Base-by-base conservation (phyloP, 2,797 vertebrate genomes). In the Dallia pectoralis region DNA sequence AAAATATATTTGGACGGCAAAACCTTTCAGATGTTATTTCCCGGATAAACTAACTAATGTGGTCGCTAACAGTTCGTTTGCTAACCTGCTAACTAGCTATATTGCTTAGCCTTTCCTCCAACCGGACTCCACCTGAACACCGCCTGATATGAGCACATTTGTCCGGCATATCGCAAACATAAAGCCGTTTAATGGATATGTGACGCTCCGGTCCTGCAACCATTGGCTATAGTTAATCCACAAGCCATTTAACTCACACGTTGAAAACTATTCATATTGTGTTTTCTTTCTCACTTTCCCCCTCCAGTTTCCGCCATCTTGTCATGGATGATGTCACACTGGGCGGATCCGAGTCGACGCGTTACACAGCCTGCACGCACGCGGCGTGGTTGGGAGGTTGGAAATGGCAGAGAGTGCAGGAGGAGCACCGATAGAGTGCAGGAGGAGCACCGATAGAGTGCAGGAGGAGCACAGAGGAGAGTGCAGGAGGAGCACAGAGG, bases 251-350 rank as follows among this genome's bases (percentile, higher is more conserved):
- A 12, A 44, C 40, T 44, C 40, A 49, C 40, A 66, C 59, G 73
- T 70, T 74, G 59, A 74, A 73, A 69, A 64, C 33, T 67, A 44
- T 82, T 85, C 74, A 79, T 87, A 89, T 88, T 88, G 80, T 87
- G 85, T 91, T 90, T 89, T 87, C 88, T 87, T 79, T 81, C 88
- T 93, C 90, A 92, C 87, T 92, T 90, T 88, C 81, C 88, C 85
- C 77, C 87, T 79, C 79, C 86, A 84, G 79, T 87, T 84, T 88
- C 92, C 87, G 93, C 93, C 93, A 94, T 94, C 92, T 94, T 93
- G 91, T 93, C 91, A 81, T 87, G 78, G 88, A 89, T 83, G 88
- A 89, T 83, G 89, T 93, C 91, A 62, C 56, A 69, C 74, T 84
- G 81, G 85, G 86, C 86, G 91, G 93, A 89, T 72, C 77, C 90